phyloP scores from a whole-genome alignment of 2,113 vertebrate genomes.

The Hiodon alosoides region DNA sequence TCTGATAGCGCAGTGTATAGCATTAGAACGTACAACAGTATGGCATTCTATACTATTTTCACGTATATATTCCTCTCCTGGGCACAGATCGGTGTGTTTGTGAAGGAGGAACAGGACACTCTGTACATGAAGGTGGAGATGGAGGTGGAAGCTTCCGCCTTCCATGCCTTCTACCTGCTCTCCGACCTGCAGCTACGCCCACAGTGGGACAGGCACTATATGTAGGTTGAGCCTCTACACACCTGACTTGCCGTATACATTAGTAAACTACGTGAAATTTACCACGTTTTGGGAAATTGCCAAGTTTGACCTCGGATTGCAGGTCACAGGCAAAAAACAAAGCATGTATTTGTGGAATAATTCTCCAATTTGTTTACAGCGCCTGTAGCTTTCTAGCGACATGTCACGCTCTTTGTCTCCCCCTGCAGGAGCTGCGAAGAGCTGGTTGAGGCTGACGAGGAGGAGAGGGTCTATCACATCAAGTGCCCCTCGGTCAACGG shows the following conservation, averaged over 20 bases:
- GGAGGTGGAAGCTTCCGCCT: conserved; percentile 48
- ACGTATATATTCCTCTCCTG: neutral
- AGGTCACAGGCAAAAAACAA: neutral
- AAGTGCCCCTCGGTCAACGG: conserved; percentile 42
- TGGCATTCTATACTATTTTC: neutral
- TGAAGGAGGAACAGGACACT: conserved; percentile 51
- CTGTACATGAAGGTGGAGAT: conserved; percentile 66
- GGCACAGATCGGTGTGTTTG: conserved; percentile 60
- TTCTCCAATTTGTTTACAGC: neutral
- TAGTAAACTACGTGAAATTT: neutral
- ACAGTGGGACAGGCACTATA: conserved; percentile 61
- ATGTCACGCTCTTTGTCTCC: neutral
- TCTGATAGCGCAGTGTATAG: neutral
- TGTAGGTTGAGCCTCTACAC: conserved; percentile 48
- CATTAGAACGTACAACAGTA: neutral
- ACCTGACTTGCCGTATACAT: no score
- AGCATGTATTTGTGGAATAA: no score
- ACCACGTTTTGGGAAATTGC: neutral
- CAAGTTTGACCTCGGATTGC: neutral
- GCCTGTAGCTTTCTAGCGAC: neutral
- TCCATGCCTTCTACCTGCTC: conserved; percentile 53
- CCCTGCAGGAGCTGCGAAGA: conserved; percentile 58
- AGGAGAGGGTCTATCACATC: conserved; percentile 62
- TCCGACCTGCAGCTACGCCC: conserved; percentile 58
- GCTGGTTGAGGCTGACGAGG: conserved; percentile 50